Conservation (phyloP, 2,888 invertebrate species). For the Microctonus brassicae region DNA sequence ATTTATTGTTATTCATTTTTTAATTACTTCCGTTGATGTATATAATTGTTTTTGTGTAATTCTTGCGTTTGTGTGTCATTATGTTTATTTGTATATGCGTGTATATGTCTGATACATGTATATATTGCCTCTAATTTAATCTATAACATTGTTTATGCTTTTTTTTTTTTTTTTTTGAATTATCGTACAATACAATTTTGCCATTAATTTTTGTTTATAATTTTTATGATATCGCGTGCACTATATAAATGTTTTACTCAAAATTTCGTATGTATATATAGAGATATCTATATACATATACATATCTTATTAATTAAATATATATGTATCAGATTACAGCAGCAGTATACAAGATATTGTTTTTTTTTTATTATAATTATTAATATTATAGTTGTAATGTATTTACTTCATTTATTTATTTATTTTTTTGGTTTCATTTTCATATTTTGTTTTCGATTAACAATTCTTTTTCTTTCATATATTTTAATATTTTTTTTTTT, state of each 20-base stretch:
- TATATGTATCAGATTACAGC: too few relatives aligned
- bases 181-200: too few relatives aligned
- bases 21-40: constrained; percentile 56
- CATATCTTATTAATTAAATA: too few relatives aligned
- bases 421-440: too few relatives aligned
- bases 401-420: not conserved
- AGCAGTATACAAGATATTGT: not conserved
- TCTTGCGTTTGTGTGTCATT: not conserved
- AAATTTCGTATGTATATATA: too few relatives aligned
- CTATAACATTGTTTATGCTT: constrained; percentile 41
- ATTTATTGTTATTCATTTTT: constrained; percentile 59
- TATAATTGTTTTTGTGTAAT: constrained; percentile 35
- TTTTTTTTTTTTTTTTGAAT: constrained; percentile 40
- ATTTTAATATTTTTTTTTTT: not conserved
- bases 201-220: constrained; percentile 39
- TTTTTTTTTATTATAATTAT: not conserved
- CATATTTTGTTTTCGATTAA: not conserved
- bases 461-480: not conserved
- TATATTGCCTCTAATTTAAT: not conserved
- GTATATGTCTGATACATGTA: not conserved
- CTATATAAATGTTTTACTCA: not conserved
- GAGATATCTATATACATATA: too few relatives aligned
- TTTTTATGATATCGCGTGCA: constrained; percentile 31
- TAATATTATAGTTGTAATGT: not conserved
- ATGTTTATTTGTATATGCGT: not conserved